These are phyloP conservation scores for Symphodus melops DNA, from an alignment of 2,113 vertebrate genomes.

Conservation along the genomic window DNA sequence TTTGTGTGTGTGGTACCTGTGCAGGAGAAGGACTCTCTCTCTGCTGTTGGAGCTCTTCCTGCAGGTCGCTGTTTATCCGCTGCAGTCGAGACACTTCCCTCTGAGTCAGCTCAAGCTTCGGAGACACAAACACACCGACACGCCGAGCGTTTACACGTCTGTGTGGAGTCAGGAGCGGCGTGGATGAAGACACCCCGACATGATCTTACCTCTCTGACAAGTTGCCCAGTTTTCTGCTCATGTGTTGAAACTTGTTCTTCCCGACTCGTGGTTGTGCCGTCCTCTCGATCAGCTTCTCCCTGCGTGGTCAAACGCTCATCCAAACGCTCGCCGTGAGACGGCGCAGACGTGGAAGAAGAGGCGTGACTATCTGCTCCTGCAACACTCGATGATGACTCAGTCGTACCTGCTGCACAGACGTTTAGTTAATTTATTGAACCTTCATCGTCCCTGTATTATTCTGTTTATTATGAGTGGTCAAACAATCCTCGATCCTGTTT, in stretches of 20 bases:
- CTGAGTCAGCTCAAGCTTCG: conserved; percentile 89
- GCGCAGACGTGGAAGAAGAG: conserved; percentile 22
- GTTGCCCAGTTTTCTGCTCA: conserved; percentile 82
- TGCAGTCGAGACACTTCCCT: conserved; percentile 87
- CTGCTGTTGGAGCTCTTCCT: conserved; percentile 88
- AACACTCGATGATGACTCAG: background rate
- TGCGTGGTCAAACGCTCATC: conserved; percentile 11
- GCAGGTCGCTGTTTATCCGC: conserved; percentile 87
- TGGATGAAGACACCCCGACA: background rate
- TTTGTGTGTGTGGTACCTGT: conserved; percentile 77
- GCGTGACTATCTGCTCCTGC: conserved; percentile 81
- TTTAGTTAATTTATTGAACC: background rate
- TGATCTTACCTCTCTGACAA: conserved; percentile 90
- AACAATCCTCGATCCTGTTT: too few species aligned
- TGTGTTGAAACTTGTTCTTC: conserved; percentile 85
- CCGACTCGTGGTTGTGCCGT: conserved; percentile 81
- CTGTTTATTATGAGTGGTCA: background rate
- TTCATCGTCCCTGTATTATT: background rate
- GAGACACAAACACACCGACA: background rate
- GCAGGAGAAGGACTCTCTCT: conserved; percentile 82
- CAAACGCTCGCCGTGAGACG: conserved; percentile 26
- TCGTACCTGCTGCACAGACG: conserved; percentile 22
- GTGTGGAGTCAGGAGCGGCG: too few species aligned
- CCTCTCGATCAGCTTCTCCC: conserved; percentile 69
- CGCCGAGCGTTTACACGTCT: background rate